Evolutionary conservation across 2,113 vertebrate species (phyloP), one percentile per base, ranked within the genome.

Genomic region (Salvator merianae): DNA sequence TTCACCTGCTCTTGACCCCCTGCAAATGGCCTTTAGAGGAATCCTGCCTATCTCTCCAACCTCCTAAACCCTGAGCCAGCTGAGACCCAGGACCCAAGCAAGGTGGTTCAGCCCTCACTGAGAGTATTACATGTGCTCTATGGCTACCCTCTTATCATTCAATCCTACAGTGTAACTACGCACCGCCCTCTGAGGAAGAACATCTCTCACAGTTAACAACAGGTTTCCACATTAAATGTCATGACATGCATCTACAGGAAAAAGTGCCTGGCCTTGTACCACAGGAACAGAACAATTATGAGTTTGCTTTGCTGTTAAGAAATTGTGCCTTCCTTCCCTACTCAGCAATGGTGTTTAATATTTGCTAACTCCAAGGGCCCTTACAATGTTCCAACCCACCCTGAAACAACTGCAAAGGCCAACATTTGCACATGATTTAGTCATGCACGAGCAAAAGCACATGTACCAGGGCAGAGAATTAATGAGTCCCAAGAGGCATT

Each of bases 401-500:
- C 40, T 20, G 26, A 12, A 47, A 26, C 53, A 55, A 40, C 32
- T 71, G 13, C 20, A 6, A 28, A 7, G 47, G 68, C 43, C 28
- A 68, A 16, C 22, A 43, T 53, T 83, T 76, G 40, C 75, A 22
- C 9, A 18, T 62, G 72, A 76, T 50, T 26, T 68, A 28, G 59
- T 40, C 43, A 74, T 38, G 59, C 40, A 16, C 74, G 14, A 65
- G 55, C 40, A 30, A 82, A 47, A 74, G 69, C 76, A 32, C 38
- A 55, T 83, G 55, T 82, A 38, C 18, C 40, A 70, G 70, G 47
- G 69, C 34, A 28, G 69, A 83, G 43, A 74, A 69, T 68, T 87
- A 87, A 87, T 74, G 81, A 87, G 86, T 72, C 86, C 75, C 69
- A 28, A 40, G 81, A 74, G 81, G 34, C 9, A 22, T 40, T 53